Percentiles rank a stretch among this genome's conserved stretches.
phyloP scores from a whole-genome alignment of 1,140 invertebrate species.

The Leptinotarsa undecemlineata region DNA sequence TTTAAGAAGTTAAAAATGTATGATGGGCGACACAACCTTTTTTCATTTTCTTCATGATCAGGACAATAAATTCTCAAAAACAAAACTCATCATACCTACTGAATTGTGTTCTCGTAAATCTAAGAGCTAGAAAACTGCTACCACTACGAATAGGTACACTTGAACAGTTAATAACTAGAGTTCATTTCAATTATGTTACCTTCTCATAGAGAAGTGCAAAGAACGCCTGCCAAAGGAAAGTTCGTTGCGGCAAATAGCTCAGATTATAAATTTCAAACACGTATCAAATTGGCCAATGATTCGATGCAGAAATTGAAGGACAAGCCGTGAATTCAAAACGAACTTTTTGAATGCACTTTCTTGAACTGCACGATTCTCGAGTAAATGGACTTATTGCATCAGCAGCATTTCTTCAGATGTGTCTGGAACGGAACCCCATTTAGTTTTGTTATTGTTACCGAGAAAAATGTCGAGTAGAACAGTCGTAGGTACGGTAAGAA shows the following conservation, averaged over 20 bases:
- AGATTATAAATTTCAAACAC: slow-evolving; percentile 43
- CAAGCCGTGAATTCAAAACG: slow-evolving; percentile 39
- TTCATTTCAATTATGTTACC: too few relatives aligned
- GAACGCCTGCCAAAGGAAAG: neutral
- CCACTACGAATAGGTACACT: too few relatives aligned
- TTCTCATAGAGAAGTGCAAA: too few relatives aligned
- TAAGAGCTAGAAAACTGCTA: too few relatives aligned
- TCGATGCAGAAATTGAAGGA: slow-evolving; percentile 42
- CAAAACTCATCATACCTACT: too few relatives aligned
- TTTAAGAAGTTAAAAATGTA: too few relatives aligned
- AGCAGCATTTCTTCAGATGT: neutral
- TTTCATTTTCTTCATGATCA: too few relatives aligned
- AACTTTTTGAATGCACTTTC: slow-evolving; percentile 23
- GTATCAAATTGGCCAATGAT: slow-evolving; percentile 41
- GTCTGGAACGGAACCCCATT: neutral
- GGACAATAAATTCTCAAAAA: too few relatives aligned
- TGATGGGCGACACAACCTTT: too few relatives aligned
- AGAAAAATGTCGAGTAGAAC: neutral
- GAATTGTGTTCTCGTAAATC: too few relatives aligned
- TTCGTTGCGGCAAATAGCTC: slow-evolving; percentile 9
- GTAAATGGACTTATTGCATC: slow-evolving; percentile 9
- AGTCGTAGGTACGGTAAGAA: neutral
- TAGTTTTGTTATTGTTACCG: neutral
- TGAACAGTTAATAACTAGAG: too few relatives aligned
- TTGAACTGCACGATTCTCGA: slow-evolving; percentile 30